phyloP scores from a whole-genome alignment of 1,140 invertebrate species.

The Macrosteles quadrilineatus region DNA sequence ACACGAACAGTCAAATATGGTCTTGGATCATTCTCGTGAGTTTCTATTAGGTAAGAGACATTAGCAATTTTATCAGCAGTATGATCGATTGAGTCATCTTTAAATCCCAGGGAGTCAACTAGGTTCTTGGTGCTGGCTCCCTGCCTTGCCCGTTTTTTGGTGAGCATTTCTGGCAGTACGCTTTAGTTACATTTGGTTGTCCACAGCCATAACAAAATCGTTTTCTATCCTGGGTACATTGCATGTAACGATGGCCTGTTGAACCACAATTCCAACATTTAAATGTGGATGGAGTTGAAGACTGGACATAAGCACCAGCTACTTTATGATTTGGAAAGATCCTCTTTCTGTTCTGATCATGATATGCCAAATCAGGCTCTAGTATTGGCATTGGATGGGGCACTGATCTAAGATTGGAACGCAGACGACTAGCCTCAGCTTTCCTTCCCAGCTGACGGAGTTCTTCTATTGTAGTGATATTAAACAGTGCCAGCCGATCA shows the following conservation, averaged over 20 bases:
- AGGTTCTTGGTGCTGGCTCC: not conserved
- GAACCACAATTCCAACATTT: conserved; percentile 6
- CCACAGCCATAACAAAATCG: conserved; percentile 5
- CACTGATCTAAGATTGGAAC: no score
- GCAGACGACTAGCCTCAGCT: not conserved
- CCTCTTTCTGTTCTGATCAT: not conserved
- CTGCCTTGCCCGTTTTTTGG: conserved; percentile 1
- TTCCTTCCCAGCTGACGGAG: not conserved
- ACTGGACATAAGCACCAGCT: not conserved
- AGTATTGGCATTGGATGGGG: not conserved
- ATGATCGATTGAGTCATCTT: not conserved
- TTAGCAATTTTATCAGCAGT: no score
- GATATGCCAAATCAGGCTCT: conserved; percentile 15
- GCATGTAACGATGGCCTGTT: not conserved
- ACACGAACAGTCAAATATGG: no score
- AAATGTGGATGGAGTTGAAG: not conserved
- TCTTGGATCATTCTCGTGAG: not conserved
- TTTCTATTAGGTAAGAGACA: not conserved
- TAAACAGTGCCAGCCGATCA: not conserved
- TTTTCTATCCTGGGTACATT: not conserved
- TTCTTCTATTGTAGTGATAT: not conserved
- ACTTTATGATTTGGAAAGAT: not conserved
- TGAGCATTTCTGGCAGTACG: not conserved
- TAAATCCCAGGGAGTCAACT: not conserved
- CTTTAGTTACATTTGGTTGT: not conserved